A percentile compares a stretch with the other conserved stretches of the same genome.
phyloP scores from a whole-genome alignment of 2,888 invertebrate genomes.

The Chaetoderma sp. region DNA sequence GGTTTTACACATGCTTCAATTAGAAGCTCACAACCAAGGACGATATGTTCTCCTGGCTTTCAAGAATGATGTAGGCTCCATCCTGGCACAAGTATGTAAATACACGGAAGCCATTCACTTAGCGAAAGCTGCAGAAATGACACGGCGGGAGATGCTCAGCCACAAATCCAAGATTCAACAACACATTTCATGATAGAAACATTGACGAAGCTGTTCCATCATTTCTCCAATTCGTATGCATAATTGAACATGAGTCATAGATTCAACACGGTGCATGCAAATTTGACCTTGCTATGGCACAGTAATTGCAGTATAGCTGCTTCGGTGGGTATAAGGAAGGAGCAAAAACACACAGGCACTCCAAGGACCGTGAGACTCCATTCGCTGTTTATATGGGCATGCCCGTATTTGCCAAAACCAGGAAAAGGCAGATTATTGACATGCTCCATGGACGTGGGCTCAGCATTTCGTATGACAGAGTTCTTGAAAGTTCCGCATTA shows the following conservation, averaged over 20 bases:
- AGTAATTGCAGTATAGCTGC: no score
- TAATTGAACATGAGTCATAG: not conserved
- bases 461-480: not conserved
- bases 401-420: not conserved
- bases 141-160: not conserved
- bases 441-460: not conserved
- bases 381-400: not conserved
- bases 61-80: constrained; percentile 1
- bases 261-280: not conserved
- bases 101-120: constrained; percentile 14
- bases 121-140: constrained; percentile 14
- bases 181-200: constrained; percentile 1
- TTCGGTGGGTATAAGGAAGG: no score
- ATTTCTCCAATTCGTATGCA: constrained; percentile 6
- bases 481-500: no score
- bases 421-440: not conserved
- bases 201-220: not conserved
- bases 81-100: constrained; percentile 11
- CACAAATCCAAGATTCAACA: constrained; percentile 9
- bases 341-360: not conserved
- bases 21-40: constrained; percentile 12
- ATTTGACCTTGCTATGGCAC: not conserved
- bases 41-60: constrained; percentile 13
- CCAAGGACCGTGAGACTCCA: not conserved
- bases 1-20: not conserved